Percentiles rank a stretch among this genome's conserved stretches.
Conservation (phyloP, 2,888 invertebrate genomes). For the Apodemia mormo region DNA sequence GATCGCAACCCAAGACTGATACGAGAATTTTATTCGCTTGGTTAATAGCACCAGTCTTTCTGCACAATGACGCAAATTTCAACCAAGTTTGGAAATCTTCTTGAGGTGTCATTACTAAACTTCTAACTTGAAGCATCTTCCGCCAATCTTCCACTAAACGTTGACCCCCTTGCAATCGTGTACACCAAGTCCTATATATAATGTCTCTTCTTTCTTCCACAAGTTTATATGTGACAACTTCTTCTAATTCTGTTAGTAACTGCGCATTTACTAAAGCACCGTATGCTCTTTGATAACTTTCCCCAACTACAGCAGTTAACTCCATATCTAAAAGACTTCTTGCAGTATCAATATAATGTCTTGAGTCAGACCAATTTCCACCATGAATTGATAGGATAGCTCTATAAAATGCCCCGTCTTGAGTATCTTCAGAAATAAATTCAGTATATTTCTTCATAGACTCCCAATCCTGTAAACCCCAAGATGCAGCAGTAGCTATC, state of each 20-base stretch:
- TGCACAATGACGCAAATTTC: slow-evolving; percentile 97
- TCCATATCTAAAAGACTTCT: slow-evolving; percentile 97
- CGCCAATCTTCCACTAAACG: slow-evolving; percentile 99
- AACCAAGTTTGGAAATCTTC: slow-evolving; percentile 98
- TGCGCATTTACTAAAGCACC: slow-evolving; percentile 98
- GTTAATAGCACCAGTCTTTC: slow-evolving; percentile 93
- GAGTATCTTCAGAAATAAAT: slow-evolving; percentile 93
- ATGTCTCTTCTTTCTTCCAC: slow-evolving; percentile 94
- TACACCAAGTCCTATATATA: slow-evolving; percentile 95
- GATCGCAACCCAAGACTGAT: slow-evolving; percentile 90
- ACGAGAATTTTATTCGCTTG: slow-evolving; percentile 96
- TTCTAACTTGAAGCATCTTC: slow-evolving; percentile 96
- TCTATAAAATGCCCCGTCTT: slow-evolving; percentile 97
- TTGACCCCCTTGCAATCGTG: slow-evolving; percentile 96
- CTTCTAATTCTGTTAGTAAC: slow-evolving; percentile 97
- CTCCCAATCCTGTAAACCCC: slow-evolving; percentile 97
- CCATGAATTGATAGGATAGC: slow-evolving; percentile 95
- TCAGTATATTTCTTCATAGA: slow-evolving; percentile 95
- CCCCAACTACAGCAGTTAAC: slow-evolving; percentile 96
- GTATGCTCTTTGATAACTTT: slow-evolving; percentile 97
- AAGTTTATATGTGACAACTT: slow-evolving; percentile 97
- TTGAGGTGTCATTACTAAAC: slow-evolving; percentile 93
- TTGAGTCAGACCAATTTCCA: slow-evolving; percentile 86
- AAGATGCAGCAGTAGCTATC: slow-evolving; percentile 96
- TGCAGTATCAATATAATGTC: slow-evolving; percentile 93